A percentile compares a stretch with the other conserved stretches of the same genome.
These are phyloP conservation scores for Allolobophora icterica DNA, from an alignment of 2,888 invertebrate genomes.

Conservation along the genomic window DNA sequence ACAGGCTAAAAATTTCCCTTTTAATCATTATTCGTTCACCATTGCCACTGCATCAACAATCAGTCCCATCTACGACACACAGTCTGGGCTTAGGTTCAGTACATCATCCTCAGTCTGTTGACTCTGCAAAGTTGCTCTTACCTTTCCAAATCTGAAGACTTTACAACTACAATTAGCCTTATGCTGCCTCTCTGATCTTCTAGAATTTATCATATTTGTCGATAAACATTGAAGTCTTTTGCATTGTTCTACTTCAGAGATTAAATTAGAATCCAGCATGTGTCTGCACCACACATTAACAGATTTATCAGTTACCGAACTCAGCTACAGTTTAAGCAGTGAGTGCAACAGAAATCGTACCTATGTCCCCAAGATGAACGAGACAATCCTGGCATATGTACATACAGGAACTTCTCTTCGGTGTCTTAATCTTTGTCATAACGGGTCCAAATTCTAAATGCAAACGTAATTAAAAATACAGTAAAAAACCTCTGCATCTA, in stretches of 20 bases:
- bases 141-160: background rate
- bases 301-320: background rate
- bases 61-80: background rate
- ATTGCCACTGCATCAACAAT: background rate
- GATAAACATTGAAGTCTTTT: no score
- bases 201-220: no score
- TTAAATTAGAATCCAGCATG: no score
- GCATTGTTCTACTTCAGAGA: no score
- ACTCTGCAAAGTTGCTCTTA: background rate
- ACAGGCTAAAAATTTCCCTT: background rate
- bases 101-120: no score
- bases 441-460: conserved; percentile 43
- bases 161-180: background rate
- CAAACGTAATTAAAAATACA: background rate
- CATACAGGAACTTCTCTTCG: conserved; percentile 73
- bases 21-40: background rate
- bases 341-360: conserved; percentile 45
- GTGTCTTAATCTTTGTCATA: conserved; percentile 54
- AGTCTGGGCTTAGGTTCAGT: background rate
- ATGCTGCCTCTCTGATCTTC: background rate
- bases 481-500: background rate
- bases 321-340: no score
- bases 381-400: conserved; percentile 88
- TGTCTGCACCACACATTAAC: no score
- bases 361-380: conserved; percentile 83